phyloP scores from a whole-genome alignment of 2,113 vertebrate species.

The Ursus arctos region DNA sequence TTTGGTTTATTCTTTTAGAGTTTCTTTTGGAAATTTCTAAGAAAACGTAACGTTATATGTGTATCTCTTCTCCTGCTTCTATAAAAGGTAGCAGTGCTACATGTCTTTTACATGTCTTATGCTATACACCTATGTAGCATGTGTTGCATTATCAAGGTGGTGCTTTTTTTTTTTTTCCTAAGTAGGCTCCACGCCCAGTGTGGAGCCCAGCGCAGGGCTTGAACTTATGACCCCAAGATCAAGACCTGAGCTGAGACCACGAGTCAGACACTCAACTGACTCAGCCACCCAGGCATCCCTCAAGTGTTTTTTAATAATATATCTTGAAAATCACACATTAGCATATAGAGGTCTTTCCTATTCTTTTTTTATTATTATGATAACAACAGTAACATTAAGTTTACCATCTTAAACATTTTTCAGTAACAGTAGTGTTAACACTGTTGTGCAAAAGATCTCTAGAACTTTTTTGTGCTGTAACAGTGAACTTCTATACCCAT shows the following conservation, averaged over 20 bases:
- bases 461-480: not conserved
- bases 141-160: not conserved
- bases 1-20: not conserved
- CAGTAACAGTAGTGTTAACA: not conserved
- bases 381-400: not conserved
- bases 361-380: not conserved
- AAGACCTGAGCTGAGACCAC: not conserved
- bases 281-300: not conserved
- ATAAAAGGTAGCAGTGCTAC: not conserved
- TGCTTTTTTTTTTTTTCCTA: not conserved
- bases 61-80: not conserved
- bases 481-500: not conserved
- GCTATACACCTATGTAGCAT: not conserved
- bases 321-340: not conserved
- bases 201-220: not conserved
- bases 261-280: not conserved
- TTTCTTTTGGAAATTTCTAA: conserved; percentile 24
- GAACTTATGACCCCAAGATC: not conserved
- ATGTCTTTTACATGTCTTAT: not conserved
- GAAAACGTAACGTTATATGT: not conserved
- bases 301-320: not conserved
- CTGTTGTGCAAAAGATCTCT: not conserved
- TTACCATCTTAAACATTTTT: not conserved
- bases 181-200: not conserved
- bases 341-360: not conserved